A percentile compares a stretch with the other conserved stretches of the same genome.
Conservation (phyloP, 2,888 invertebrate species). For the Cyclophora albipunctata region DNA sequence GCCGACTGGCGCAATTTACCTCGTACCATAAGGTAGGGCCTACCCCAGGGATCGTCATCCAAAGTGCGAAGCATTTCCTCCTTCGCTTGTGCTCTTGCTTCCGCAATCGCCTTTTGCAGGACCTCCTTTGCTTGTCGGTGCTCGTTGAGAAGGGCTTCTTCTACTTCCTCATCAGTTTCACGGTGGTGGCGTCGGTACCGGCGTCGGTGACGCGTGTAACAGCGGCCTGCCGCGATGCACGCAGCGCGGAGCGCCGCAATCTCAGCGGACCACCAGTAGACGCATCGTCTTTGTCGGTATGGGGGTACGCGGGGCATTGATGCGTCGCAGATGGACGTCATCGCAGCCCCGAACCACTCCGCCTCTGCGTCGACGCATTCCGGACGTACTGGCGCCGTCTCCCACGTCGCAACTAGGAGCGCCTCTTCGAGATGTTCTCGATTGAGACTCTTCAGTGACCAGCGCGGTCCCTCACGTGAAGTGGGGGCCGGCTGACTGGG, state of each 20-base stretch:
- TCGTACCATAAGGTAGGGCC: neutral
- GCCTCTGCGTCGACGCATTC: neutral
- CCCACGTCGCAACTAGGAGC: slow-evolving; percentile 10
- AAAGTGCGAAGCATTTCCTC: neutral
- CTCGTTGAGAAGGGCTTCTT: neutral
- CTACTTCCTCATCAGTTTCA: neutral
- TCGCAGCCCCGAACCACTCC: neutral
- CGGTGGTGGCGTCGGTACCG: neutral
- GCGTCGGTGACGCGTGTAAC: neutral
- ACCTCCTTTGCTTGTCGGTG: neutral
- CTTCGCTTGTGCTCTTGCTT: neutral
- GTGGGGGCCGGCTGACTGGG: neutral
- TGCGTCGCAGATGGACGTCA: slow-evolving; percentile 1
- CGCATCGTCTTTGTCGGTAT: neutral
- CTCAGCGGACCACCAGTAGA: slow-evolving; percentile 5
- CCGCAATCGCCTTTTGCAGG: neutral
- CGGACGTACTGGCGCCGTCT: neutral
- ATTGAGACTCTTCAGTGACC: slow-evolving; percentile 7
- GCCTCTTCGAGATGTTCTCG: slow-evolving; percentile 7
- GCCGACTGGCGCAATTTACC: neutral
- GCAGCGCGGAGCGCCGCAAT: neutral
- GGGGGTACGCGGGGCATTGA: neutral
- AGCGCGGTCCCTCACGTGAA: slow-evolving; percentile 1
- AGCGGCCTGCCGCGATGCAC: neutral
- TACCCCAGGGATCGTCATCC: neutral